Evolutionary conservation across 2,888 invertebrate species (phyloP), one percentile per base, ranked within the genome.

Genomic region (Oxyscelio sp.): DNA sequence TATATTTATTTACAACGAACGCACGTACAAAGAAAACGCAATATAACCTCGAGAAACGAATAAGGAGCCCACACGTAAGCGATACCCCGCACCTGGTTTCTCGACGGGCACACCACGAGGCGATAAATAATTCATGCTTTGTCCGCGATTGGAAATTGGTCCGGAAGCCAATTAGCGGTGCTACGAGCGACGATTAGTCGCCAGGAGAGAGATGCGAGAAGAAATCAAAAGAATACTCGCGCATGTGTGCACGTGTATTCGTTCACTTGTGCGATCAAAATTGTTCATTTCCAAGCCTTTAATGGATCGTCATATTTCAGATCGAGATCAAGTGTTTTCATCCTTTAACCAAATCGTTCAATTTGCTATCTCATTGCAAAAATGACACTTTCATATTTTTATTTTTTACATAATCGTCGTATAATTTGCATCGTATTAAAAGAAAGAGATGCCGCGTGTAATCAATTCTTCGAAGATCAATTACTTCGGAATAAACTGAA

Each of bases 121-220:
- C 43, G 58, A 86, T 83, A 85, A 84, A 86, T 87, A 87, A 87
- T 83, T 86, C 85, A 88, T 87, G 85, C 61, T 78, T 82, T 70
- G 81, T 81, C 61, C 80, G 80, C 83, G 83, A 85, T 83, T 87
- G 85, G 86, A 87, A 88, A 87, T 86, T 84, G 83, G 86, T 83
- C 88, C 88, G 86, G 86, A 87, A 88, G 80, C 66, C 85, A 85
- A 89, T 87, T 87, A 87, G 75, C 73, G 66, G 56, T 56, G 43
- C 66, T 78, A 21, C 63, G 61, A 79, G 75, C 82, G 82, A 85
- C 75, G 87, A 85, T 87, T 87, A 85, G 68, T 78, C 50, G 66
- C 27, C 40, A 31, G 17, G 22, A 34, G 21, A 52, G 38, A 19
- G 40, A 59, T 19, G 65, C 65, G 48, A 61, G 59, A 50, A 34